Conservation (phyloP, 2,888 invertebrate species). For the Conistra vaccinii region DNA sequence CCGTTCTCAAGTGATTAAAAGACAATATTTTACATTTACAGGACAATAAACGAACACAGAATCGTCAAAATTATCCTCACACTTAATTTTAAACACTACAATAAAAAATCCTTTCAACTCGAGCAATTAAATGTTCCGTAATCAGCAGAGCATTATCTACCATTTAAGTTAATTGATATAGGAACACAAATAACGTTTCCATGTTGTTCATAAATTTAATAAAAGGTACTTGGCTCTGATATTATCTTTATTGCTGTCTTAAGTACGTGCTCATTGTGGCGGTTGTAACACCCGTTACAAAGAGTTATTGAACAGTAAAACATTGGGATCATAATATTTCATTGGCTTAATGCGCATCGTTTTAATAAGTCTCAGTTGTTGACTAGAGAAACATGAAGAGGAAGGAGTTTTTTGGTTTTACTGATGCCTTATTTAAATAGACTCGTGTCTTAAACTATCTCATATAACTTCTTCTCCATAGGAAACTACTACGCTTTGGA, state of each 20-base stretch:
- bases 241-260: slow-evolving; percentile 26
- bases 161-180: slow-evolving; percentile 27
- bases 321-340: neutral
- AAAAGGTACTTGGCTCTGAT: slow-evolving; percentile 7
- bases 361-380: neutral
- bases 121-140: slow-evolving; percentile 11
- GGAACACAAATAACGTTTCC: slow-evolving; percentile 7
- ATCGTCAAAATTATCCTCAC: neutral
- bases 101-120: slow-evolving; percentile 7
- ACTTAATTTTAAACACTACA: neutral
- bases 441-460: neutral
- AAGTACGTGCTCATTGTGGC: neutral
- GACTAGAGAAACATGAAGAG: neutral
- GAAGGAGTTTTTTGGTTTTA: neutral
- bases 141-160: slow-evolving; percentile 1
- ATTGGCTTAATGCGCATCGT: neutral
- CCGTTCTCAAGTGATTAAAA: no score
- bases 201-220: slow-evolving; percentile 12
- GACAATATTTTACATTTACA: neutral
- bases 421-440: neutral
- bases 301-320: neutral
- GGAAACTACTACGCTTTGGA: no score
- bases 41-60: neutral
- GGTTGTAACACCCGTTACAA: neutral
- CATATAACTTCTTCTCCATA: no score